Percentiles rank a stretch among this genome's conserved stretches.
phyloP scores from a whole-genome alignment of 2,113 vertebrate genomes.

The Collichthys lucidus region DNA sequence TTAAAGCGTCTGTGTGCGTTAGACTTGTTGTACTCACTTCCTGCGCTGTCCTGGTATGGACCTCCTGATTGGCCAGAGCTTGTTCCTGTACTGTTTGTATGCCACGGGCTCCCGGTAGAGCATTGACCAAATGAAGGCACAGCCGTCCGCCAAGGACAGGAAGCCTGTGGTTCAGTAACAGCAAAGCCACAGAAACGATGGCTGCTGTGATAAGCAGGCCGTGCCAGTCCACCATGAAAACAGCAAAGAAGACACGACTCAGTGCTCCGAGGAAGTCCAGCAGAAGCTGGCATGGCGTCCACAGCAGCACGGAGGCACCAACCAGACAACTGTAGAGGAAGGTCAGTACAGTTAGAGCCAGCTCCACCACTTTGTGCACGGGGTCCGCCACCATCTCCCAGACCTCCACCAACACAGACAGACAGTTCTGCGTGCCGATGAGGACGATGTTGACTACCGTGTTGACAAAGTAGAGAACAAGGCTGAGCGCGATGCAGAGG shows the following conservation, averaged over 20 bases:
- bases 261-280: slow-evolving; percentile 80
- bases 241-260: slow-evolving; percentile 73
- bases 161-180: slow-evolving; percentile 75
- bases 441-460: slow-evolving; percentile 88
- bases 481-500: slow-evolving; percentile 83
- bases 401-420: slow-evolving; percentile 73
- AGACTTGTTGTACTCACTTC: slow-evolving; percentile 57
- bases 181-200: slow-evolving; percentile 55
- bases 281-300: slow-evolving; percentile 86
- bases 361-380: slow-evolving; percentile 65
- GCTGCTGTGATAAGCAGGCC: slow-evolving; percentile 78
- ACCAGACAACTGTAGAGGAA: slow-evolving; percentile 87
- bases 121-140: slow-evolving; percentile 56
- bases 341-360: slow-evolving; percentile 78
- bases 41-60: slow-evolving; percentile 63
- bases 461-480: slow-evolving; percentile 88
- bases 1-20: neutral
- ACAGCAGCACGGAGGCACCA: slow-evolving; percentile 86
- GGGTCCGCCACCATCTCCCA: slow-evolving; percentile 80
- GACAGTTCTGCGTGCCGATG: slow-evolving; percentile 86
- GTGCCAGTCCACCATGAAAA: slow-evolving; percentile 83
- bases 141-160: slow-evolving; percentile 59
- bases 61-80: slow-evolving; percentile 63
- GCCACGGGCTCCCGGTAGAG: slow-evolving; percentile 56
- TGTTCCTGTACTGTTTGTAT: slow-evolving; percentile 68